Evolutionary conservation across 2,113 vertebrate species (phyloP).

Genomic region (Forbesichthys agassizii): DNA sequence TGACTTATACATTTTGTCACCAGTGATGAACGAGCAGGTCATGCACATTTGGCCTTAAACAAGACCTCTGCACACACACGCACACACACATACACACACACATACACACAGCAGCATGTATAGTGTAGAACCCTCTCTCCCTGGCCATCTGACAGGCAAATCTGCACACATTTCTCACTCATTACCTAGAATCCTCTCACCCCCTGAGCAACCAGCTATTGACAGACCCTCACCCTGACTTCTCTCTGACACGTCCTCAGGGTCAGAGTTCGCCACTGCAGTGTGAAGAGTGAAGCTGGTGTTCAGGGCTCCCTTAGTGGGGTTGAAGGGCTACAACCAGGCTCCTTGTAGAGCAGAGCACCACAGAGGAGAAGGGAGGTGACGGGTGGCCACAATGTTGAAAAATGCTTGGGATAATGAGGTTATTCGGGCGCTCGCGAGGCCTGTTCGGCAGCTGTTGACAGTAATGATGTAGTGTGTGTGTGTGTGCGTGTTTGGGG

Average conservation of each 20-base stretch:
- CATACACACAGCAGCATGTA: background rate
- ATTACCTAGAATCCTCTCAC: slow-evolving; percentile 47
- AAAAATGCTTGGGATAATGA: slow-evolving; percentile 74
- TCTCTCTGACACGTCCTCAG: slow-evolving; percentile 63
- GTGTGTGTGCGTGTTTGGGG: background rate
- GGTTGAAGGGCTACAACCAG: slow-evolving; percentile 36
- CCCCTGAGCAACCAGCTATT: slow-evolving; percentile 46
- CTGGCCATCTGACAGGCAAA: slow-evolving; percentile 35
- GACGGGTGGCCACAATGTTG: slow-evolving; percentile 39
- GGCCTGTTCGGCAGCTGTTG: slow-evolving; percentile 73
- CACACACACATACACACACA: too few species aligned
- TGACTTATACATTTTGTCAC: slow-evolving; percentile 65
- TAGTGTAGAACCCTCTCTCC: background rate
- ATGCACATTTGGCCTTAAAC: slow-evolving; percentile 57
- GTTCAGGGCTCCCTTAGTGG: slow-evolving; percentile 37
- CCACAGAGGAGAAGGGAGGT: slow-evolving; percentile 45
- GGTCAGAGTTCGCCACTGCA: slow-evolving; percentile 65
- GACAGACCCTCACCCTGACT: slow-evolving; percentile 58
- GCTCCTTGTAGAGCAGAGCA: slow-evolving; percentile 56
- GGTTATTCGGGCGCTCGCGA: slow-evolving; percentile 65
- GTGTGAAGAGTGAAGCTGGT: slow-evolving; percentile 54
- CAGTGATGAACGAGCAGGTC: slow-evolving; percentile 62
- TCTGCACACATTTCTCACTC: slow-evolving; percentile 49
- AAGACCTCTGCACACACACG: slow-evolving; percentile 14
- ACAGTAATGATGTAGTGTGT: slow-evolving; percentile 70